Conservation (phyloP, 2,888 invertebrate genomes). For the Hemicrepidius hirtus region DNA sequence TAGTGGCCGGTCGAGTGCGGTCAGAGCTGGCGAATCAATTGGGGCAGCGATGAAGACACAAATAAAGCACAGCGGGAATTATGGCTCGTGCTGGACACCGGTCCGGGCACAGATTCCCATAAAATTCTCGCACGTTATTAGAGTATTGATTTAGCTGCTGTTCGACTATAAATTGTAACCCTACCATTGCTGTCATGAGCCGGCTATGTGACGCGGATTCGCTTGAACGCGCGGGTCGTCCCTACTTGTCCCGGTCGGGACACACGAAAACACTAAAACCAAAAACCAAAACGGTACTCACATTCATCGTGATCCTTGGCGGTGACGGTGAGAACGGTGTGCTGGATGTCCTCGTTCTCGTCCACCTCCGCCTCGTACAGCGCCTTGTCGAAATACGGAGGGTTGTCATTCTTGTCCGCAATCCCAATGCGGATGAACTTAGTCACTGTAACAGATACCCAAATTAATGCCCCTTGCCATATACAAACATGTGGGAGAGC, state of each 20-base stretch:
- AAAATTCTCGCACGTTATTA: slow-evolving; percentile 58
- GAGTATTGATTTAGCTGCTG: slow-evolving; percentile 57
- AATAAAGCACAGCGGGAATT: slow-evolving; percentile 51
- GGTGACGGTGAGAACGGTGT: slow-evolving; percentile 97
- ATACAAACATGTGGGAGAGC: slow-evolving; percentile 29
- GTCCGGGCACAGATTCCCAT: slow-evolving; percentile 49
- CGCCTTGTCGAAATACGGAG: slow-evolving; percentile 97
- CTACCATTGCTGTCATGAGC: slow-evolving; percentile 52
- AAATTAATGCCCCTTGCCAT: slow-evolving; percentile 34
- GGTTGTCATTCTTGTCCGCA: slow-evolving; percentile 99
- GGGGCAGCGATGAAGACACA: slow-evolving; percentile 50
- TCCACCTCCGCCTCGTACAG: slow-evolving; percentile 98
- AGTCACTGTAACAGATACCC: slow-evolving; percentile 85
- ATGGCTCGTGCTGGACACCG: slow-evolving; percentile 44
- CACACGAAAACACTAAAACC: slow-evolving; percentile 10
- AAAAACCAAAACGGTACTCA: slow-evolving; percentile 76
- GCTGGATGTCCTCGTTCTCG: slow-evolving; percentile 98
- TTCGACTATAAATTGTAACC: slow-evolving; percentile 54
- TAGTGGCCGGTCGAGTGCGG: slow-evolving; percentile 31
- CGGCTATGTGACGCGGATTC: slow-evolving; percentile 48
- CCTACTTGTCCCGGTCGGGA: slow-evolving; percentile 20
- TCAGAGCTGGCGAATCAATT: slow-evolving; percentile 50
- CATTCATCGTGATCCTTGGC: slow-evolving; percentile 99
- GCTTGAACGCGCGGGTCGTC: slow-evolving; percentile 34
- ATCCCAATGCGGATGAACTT: slow-evolving; percentile 99